These are phyloP conservation scores for Alexandromys fortis DNA, from an alignment of 2,113 vertebrate species.

Conservation along the genomic window DNA sequence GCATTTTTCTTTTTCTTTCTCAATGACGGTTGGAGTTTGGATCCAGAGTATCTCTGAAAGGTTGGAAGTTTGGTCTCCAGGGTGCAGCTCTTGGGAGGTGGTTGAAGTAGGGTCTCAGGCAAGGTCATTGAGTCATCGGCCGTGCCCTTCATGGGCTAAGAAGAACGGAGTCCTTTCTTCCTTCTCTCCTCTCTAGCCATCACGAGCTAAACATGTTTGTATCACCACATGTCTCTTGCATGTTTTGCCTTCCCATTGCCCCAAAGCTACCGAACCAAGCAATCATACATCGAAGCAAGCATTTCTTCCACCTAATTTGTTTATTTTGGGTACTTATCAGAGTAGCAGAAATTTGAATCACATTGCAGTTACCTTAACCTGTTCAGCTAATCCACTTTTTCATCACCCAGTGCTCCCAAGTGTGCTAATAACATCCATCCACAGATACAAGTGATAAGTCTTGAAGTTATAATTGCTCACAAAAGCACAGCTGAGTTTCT, in stretches of 20 bases:
- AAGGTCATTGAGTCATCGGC: not conserved
- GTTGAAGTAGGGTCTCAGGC: too few species aligned
- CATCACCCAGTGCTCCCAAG: not conserved
- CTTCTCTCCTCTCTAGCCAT: not conserved
- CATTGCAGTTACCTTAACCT: not conserved
- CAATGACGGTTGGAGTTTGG: not conserved
- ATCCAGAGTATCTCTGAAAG: not conserved
- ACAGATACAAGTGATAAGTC: not conserved
- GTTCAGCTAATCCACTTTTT: not conserved
- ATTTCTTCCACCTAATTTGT: not conserved
- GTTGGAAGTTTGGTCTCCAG: not conserved
- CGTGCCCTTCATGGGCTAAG: not conserved
- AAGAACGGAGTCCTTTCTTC: not conserved
- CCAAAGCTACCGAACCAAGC: not conserved
- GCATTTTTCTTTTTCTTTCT: not conserved
- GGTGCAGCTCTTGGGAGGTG: not conserved
- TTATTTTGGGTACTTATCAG: not conserved
- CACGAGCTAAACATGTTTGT: not conserved
- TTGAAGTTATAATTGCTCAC: not conserved
- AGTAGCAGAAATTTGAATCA: not conserved
- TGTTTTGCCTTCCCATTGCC: not conserved
- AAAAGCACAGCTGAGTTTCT: not conserved
- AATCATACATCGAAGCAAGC: not conserved
- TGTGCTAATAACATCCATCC: not conserved
- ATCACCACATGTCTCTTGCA: too few species aligned